Conservation (phyloP, 2,888 invertebrate species). For the Drosophila nigritarsus region DNA sequence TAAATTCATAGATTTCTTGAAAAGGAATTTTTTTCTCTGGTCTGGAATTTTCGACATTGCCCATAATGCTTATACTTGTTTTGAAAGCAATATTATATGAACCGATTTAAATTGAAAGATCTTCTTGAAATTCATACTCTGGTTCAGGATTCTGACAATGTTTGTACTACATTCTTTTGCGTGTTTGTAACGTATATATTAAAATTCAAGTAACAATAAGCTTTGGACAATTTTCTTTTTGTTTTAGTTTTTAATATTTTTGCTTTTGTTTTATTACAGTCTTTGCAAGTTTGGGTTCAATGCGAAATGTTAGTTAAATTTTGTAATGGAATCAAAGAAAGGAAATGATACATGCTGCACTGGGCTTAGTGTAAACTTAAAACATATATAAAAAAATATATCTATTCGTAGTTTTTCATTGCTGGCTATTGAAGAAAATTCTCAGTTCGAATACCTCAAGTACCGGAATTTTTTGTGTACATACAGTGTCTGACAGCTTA, state of each 20-base stretch:
- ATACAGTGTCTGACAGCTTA: not conserved
- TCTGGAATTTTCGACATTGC: not conserved
- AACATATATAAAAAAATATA: constrained; percentile 68
- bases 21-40: not conserved
- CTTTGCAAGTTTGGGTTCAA: constrained; percentile 47
- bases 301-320: constrained; percentile 32
- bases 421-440: constrained; percentile 9
- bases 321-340: not conserved
- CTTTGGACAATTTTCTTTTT: constrained; percentile 32
- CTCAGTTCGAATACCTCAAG: constrained; percentile 32
- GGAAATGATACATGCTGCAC: constrained; percentile 32
- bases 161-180: not conserved
- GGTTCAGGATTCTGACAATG: not conserved
- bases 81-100: not conserved
- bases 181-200: not conserved
- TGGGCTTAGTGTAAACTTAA: constrained; percentile 60
- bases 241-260: constrained; percentile 34
- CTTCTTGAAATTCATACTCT: not conserved
- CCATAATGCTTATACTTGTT: not conserved
- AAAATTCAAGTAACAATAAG: constrained; percentile 25
- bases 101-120: not conserved
- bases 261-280: constrained; percentile 49
- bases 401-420: constrained; percentile 42
- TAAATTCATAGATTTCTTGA: not conserved
- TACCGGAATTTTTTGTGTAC: constrained; percentile 11